Evolutionary conservation across 2,888 invertebrate species (phyloP), one percentile per base, ranked within the genome.

Genomic region (Ennomos erosarius): DNA sequence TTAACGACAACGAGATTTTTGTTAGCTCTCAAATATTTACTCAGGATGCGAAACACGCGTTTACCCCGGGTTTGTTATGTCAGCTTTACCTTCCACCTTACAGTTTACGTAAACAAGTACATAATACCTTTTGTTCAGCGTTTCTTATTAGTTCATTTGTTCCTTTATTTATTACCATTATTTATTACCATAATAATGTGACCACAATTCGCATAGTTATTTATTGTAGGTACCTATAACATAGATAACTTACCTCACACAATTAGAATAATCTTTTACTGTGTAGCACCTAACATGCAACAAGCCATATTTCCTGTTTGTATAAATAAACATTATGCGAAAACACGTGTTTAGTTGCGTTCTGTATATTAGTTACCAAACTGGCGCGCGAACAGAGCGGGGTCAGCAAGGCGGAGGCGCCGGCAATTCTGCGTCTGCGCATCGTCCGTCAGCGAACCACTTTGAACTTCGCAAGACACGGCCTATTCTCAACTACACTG

Each of bases 401-500:
- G 39, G 34, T 44, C 46, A 46, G 53, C 40, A 8, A 26, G 16
- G 11, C 10, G 45, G 37, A 26, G 49, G 62, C 68, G 71, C 49
- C 71, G 16, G 11, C n/a, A 43, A 39, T n/a, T n/a, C 39, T 46
- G 62, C 68, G 71, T 49, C 71, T 75, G 78, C 71, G 67, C 70
- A 69, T 49, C 63, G 58, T 48, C 68, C 56, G 66, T 78, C 75
- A 70, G 59, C 78, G 62, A 68, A 51, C 36, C 53, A 58, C 71
- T 73, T 76, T 72, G 70, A 76, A 69, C 70, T 68, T 71, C 48
- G 75, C 73, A 69, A 64, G 62, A 66, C 64, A 57, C 57, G 44
- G 58, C 55, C 64, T 54, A 58, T 57, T 61, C 46, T 49, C 45
- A 34, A 43, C 9, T 16, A 42, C 58, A 51, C 43, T 56, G 64